Conservation (phyloP, 2,797 vertebrate genomes). For the Kryptolebias ocellatus region DNA sequence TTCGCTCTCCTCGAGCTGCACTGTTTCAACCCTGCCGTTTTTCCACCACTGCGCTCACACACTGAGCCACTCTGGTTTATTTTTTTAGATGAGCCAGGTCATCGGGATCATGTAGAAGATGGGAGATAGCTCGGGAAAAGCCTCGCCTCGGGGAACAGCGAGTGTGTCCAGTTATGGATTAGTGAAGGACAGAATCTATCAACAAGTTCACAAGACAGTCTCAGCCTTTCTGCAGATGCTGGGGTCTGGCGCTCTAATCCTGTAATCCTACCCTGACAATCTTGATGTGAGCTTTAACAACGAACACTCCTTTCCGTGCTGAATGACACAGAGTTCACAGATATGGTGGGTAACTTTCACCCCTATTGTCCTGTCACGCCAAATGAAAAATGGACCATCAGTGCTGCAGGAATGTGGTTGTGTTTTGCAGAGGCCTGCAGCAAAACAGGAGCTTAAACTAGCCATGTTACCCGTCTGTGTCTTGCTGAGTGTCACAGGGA, state of each 20-base stretch:
- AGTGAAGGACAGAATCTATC: slow-evolving; percentile 70
- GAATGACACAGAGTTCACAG: slow-evolving; percentile 61
- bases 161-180: slow-evolving; percentile 59
- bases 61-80: slow-evolving; percentile 16
- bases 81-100: slow-evolving; percentile 45
- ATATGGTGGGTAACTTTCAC: slow-evolving; percentile 72
- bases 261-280: slow-evolving; percentile 69
- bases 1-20: slow-evolving; percentile 24
- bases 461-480: slow-evolving; percentile 38
- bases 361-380: slow-evolving; percentile 72
- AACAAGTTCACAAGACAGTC: slow-evolving; percentile 47
- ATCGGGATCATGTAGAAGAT: slow-evolving; percentile 44
- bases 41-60: slow-evolving; percentile 16
- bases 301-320: slow-evolving; percentile 23
- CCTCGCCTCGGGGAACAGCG: slow-evolving; percentile 51
- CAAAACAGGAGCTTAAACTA: slow-evolving; percentile 4
- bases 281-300: slow-evolving; percentile 48
- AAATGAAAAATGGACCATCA: slow-evolving; percentile 65
- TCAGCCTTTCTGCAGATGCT: slow-evolving; percentile 44
- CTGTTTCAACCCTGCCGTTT: slow-evolving; percentile 17
- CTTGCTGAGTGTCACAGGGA: slow-evolving; percentile 16
- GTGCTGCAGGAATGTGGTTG: slow-evolving; percentile 58
- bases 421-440: slow-evolving; percentile 65
- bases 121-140: slow-evolving; percentile 40
- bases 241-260: slow-evolving; percentile 47